Evolutionary conservation across 2,888 invertebrate species (phyloP).

Genomic region (Cistogaster globosa): DNA sequence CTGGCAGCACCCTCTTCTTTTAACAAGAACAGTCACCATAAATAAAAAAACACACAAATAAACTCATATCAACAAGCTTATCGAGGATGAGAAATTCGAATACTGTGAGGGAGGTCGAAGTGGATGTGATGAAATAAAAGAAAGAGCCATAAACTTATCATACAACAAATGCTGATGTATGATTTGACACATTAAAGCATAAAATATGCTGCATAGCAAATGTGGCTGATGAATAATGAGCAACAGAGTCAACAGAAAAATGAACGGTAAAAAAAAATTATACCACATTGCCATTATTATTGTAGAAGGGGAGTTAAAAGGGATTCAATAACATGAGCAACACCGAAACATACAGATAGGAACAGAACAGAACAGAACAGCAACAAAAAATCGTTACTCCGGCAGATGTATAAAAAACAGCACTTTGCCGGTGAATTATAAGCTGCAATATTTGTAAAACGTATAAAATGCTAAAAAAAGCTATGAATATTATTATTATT

Average conservation of each 20-base stretch:
- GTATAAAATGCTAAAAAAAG: constrained; percentile 61
- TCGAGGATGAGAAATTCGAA: constrained; percentile 33
- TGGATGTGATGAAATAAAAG: background rate
- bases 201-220: constrained; percentile 73
- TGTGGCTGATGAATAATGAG: constrained; percentile 73
- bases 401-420: constrained; percentile 39
- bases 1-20: background rate
- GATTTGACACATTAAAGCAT: constrained; percentile 81
- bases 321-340: background rate
- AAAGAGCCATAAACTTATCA: constrained; percentile 19
- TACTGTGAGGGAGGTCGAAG: background rate
- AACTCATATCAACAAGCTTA: constrained; percentile 62
- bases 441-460: constrained; percentile 72
- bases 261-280: constrained; percentile 2
- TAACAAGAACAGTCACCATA: constrained; percentile 35
- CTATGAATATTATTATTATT: constrained; percentile 59
- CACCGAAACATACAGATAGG: background rate
- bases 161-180: constrained; percentile 78
- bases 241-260: constrained; percentile 50
- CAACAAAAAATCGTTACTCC: background rate
- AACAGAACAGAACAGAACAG: background rate
- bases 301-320: constrained; percentile 1
- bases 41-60: constrained; percentile 31
- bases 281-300: constrained; percentile 10
- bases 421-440: constrained; percentile 55